These are phyloP conservation scores for Chauna torquata DNA, from an alignment of 2,113 vertebrate genomes.

Conservation along the genomic window DNA sequence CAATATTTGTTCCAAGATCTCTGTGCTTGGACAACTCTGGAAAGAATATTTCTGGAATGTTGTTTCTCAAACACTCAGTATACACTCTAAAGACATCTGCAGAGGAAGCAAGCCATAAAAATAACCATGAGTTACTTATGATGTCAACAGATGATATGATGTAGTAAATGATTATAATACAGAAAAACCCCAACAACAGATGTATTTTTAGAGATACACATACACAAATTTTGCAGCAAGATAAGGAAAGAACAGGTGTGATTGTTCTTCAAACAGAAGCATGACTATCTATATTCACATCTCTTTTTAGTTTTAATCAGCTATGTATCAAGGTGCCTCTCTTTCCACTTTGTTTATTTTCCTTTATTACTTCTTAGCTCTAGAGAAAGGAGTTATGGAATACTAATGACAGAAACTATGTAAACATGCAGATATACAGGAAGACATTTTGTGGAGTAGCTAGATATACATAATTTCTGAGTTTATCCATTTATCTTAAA, in stretches of 20 bases:
- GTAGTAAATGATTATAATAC: background rate
- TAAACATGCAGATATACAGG: background rate
- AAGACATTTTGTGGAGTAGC: background rate
- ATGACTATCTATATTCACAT: background rate
- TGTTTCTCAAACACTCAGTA: background rate
- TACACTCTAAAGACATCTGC: background rate
- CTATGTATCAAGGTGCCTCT: background rate
- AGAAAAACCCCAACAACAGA: rapidly evolving
- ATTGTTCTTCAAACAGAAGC: background rate
- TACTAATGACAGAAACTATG: background rate
- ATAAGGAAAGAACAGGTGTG: background rate
- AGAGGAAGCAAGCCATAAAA: background rate
- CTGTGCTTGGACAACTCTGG: background rate
- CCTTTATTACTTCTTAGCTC: background rate
- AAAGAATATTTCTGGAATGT: background rate
- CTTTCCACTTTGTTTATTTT: background rate
- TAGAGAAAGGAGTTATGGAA: background rate
- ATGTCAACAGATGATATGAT: background rate
- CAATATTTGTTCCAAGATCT: background rate
- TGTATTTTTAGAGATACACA: background rate
- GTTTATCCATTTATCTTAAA: background rate
- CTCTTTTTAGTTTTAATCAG: background rate
- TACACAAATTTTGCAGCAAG: background rate
- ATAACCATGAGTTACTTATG: background rate
- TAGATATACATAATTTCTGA: background rate